Evolutionary conservation across 2,797 vertebrate species (phyloP), one percentile per base, ranked within the genome.

Genomic region (Brachyrhaphis roseni): DNA sequence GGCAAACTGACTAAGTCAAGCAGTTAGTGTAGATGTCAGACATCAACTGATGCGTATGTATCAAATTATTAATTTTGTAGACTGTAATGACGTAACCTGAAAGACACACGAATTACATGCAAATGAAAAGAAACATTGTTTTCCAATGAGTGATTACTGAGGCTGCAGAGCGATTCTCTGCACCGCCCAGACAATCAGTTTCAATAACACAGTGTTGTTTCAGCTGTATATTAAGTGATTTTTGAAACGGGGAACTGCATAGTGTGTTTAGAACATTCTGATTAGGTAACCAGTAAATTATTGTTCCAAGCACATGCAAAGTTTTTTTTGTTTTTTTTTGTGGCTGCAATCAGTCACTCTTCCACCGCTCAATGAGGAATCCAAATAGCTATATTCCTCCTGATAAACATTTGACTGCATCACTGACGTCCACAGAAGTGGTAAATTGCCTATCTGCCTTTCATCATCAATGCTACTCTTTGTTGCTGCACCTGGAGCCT

Each of bases 401-500:
- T 66, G 74, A 8, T 78, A 78, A 84, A 82, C 57, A 79, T 84
- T 68, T 80, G 47, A 76, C 46, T 51, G 51, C 74, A 64, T 53
- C 45, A 89, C 86, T 87, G 84, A 87, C 84, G 79, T 88, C 81
- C 75, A 88, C 86, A 86, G 82, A 86, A 85, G 80, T 75, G 81
- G 87, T 77, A 90, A 87, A 94, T 89, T 88, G 89, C 77, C 89
- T 90, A 78, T 88, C 86, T 16, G 16, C 80, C 85, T 90, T 84
- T 90, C 84, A 84, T 91, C 84, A 74, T 79, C 87, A 80, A 20
- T 79, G 78, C 80, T 73, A 23, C 78, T 79, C 85, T 73, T 89
- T 78, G 43, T 78, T 81, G 83, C 77, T 49, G 77, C 83, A 84
- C 74, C 79, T 76, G 80, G 73, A 80, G 80, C 90, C 76, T 88